phyloP scores from a whole-genome alignment of 2,888 invertebrate genomes.

The Apamea epomidion region DNA sequence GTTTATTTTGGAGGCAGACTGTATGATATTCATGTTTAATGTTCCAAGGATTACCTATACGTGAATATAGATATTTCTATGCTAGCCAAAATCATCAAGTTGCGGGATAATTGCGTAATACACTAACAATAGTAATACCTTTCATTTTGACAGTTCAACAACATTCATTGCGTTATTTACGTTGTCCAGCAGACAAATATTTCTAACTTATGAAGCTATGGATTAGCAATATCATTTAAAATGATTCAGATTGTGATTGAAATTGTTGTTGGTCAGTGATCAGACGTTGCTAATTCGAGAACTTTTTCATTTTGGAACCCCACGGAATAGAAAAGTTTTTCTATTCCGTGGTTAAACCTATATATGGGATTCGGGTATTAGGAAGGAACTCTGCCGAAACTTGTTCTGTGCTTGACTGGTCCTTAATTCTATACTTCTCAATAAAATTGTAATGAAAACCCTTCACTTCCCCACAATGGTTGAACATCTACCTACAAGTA shows the following conservation, averaged over 20 bases:
- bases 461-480: background rate
- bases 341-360: background rate
- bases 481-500: constrained; percentile 22
- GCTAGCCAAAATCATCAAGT: background rate
- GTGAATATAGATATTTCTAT: background rate
- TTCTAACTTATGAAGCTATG: too few species aligned
- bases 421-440: constrained; percentile 8
- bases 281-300: background rate
- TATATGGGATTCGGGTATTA: background rate
- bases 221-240: too few species aligned
- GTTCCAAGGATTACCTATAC: background rate
- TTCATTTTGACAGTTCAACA: too few species aligned
- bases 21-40: constrained; percentile 4
- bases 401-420: constrained; percentile 1
- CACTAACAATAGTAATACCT: too few species aligned
- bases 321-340: background rate
- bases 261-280: too few species aligned
- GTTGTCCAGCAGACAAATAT: too few species aligned
- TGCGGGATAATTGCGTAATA: background rate
- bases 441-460: constrained; percentile 8
- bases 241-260: too few species aligned
- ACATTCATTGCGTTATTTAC: too few species aligned
- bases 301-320: background rate
- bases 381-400: background rate
- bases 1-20: constrained; percentile 25